phyloP scores from a whole-genome alignment of 2,113 vertebrate species.

The Thomomys bottae region DNA sequence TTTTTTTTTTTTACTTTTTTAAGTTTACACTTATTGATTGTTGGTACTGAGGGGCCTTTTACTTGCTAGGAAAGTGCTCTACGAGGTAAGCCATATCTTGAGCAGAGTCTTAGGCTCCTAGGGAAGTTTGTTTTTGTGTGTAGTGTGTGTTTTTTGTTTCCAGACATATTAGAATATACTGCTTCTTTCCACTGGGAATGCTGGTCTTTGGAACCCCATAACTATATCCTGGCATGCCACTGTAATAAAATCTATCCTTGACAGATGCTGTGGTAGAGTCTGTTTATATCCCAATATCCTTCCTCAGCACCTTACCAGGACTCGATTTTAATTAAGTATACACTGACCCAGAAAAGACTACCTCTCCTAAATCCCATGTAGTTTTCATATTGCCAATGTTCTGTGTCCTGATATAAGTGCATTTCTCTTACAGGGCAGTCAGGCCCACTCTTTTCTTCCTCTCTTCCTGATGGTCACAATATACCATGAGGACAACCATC shows the following conservation, averaged over 20 bases:
- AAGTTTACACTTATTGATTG: no score
- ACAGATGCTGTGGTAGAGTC: neutral
- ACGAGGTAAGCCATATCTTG: no score
- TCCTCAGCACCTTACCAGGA: neutral
- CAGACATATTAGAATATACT: neutral
- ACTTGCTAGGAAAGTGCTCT: no score
- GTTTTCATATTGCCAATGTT: neutral
- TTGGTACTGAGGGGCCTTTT: no score
- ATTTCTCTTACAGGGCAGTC: neutral
- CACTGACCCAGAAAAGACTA: constrained; percentile 1
- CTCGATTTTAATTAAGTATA: neutral
- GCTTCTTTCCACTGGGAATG: neutral
- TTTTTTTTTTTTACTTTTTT: neutral
- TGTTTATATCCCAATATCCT: neutral
- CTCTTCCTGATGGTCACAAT: neutral
- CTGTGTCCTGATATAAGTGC: neutral
- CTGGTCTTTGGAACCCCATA: neutral
- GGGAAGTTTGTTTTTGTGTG: no score
- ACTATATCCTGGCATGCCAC: neutral
- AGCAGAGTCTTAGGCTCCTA: neutral
- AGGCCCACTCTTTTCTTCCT: neutral
- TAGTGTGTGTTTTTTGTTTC: neutral
- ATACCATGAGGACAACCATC: neutral
- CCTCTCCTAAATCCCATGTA: neutral
- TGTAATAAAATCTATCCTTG: neutral